Evolutionary conservation across 1,140 invertebrate genomes (phyloP).

Genomic region (Aphaenogaster ashmeadi): DNA sequence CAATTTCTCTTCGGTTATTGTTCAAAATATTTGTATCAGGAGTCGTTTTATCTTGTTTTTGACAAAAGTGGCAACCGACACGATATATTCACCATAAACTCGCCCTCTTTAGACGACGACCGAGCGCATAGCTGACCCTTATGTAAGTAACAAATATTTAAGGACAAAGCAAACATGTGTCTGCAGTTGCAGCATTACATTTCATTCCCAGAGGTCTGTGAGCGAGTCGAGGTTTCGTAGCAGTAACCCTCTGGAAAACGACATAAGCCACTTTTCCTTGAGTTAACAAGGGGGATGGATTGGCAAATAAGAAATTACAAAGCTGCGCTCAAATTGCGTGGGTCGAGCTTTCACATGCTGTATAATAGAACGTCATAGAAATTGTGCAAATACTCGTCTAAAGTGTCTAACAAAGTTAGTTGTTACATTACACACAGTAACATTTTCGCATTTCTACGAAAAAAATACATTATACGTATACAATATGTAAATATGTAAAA

Average conservation of each 20-base stretch:
- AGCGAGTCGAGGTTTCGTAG: constrained; percentile 58
- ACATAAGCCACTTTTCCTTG: constrained; percentile 68
- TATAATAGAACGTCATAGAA: constrained; percentile 48
- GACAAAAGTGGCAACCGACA: constrained; percentile 18
- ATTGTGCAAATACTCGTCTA: constrained; percentile 35
- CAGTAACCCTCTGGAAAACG: constrained; percentile 63
- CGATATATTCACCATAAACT: constrained; percentile 13
- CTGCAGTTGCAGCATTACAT: constrained; percentile 63
- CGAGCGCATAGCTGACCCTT: constrained; percentile 17
- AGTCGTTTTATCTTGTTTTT: neutral
- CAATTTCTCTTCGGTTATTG: neutral
- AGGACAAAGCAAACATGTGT: constrained; percentile 50
- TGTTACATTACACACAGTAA: neutral
- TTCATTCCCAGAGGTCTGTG: constrained; percentile 27
- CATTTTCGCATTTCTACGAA: constrained; percentile 6
- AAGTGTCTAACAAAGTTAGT: constrained; percentile 33
- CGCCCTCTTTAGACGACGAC: neutral
- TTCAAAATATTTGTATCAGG: constrained; percentile 10
- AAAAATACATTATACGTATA: neutral
- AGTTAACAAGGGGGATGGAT: constrained; percentile 66
- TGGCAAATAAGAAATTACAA: constrained; percentile 71
- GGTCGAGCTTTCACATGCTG: constrained; percentile 32
- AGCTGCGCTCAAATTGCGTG: constrained; percentile 60
- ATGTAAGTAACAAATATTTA: constrained; percentile 69
- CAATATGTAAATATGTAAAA: neutral